Base-by-base conservation (phyloP, 2,888 invertebrate genomes). In the Halocaridina rubra region DNA sequence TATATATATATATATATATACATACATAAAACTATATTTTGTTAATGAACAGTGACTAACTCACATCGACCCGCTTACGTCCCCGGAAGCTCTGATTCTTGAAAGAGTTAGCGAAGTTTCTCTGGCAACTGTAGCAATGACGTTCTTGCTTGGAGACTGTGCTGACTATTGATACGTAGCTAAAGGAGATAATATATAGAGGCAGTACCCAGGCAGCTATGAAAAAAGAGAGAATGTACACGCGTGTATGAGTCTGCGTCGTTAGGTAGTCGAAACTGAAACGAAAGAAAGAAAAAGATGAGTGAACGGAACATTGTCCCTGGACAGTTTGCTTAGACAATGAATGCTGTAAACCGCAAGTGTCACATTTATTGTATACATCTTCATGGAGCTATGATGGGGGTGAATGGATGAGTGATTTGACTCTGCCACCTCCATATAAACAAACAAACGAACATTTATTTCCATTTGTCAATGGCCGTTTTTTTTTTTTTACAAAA, bases 191-290 rank as follows among this genome's bases (percentile, higher is more conserved):
- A 13, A 94, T 92, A 46, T 91, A 89, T 87, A 96, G 93, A 0
- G 97, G 97, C 1, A 94, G 90, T 1, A 94, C 92, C 94, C 94
- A 97, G 69, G 94, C 96, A 0, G 94, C 95, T 53, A 94, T 92
- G 90, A 95, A 96, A 90, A 95, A 95, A 4, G 93, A 90, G 88
- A 96, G 93, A 90, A 96, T 95, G 90, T 95, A 96, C 85, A 93
- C 92, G 75, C 93, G 93, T 0, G 93, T 93, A 0, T 90, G 90
- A 0, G 91, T 89, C 79, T 93, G 93, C 22, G 90, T 93, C 0
- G 95, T 94, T 72, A 96, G 92, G 90, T 96, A 97, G 91, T 96
- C 96, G 90, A 95, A 96, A 89, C 96, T 95, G 81, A 10, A 7
- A 16, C 19, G 29, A 39, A 24, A 29, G 39, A 24, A n/a, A n/a